Conservation (phyloP, 1,140 invertebrate genomes). For the Latrodectus geometricus region DNA sequence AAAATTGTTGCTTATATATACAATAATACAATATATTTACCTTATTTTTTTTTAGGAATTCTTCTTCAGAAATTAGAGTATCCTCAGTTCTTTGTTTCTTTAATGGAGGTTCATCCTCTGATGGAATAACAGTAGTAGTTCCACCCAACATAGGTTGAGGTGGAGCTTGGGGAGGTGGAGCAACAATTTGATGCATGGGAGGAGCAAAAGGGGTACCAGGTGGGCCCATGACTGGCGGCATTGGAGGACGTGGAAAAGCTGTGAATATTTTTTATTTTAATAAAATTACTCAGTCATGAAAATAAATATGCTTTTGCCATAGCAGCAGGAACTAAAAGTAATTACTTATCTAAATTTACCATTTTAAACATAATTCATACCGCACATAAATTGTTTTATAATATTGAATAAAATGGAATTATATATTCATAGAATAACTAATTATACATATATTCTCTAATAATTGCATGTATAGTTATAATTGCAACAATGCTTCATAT, state of each 20-base stretch:
- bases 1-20: no score
- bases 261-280: not conserved
- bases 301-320: no score
- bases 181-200: conserved; percentile 63
- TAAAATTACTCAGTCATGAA: no score
- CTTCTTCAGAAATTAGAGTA: conserved; percentile 86
- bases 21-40: conserved; percentile 65
- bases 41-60: conserved; percentile 80
- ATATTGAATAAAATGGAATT: no score
- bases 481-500: no score
- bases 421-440: no score
- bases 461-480: no score
- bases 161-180: conserved; percentile 60
- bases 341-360: no score
- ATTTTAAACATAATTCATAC: no score
- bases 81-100: conserved; percentile 95
- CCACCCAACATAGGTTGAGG: conserved; percentile 37
- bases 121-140: conserved; percentile 13
- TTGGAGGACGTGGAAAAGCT: conserved; percentile 65
- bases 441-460: no score
- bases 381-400: no score
- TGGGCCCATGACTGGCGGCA: conserved; percentile 65
- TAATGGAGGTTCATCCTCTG: conserved; percentile 76
- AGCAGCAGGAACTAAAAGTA: no score
- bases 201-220: conserved; percentile 65